These are phyloP conservation scores for Pantala flavescens DNA, from an alignment of 1,140 invertebrate species.

Conservation along the genomic window DNA sequence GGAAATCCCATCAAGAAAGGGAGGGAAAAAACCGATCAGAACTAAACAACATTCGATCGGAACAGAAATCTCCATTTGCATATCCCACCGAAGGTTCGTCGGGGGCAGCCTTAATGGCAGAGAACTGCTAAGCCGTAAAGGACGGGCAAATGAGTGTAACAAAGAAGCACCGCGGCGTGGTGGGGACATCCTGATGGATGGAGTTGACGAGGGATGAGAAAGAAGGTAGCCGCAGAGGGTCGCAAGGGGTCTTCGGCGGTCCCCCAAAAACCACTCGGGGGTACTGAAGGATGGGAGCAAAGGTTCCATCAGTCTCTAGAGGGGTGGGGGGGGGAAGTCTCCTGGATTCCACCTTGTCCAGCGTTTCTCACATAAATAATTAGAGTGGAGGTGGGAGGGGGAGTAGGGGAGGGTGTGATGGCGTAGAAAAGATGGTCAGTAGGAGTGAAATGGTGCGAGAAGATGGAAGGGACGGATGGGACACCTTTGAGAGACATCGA, in stretches of 20 bases:
- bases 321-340: background rate
- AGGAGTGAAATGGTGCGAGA: background rate
- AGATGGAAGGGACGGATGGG: background rate
- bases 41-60: too few relatives aligned
- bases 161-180: too few relatives aligned
- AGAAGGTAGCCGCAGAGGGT: background rate
- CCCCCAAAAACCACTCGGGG: background rate
- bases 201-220: background rate
- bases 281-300: background rate
- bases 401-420: background rate
- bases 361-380: constrained; percentile 7
- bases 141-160: too few relatives aligned
- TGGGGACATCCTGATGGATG: background rate
- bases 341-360: background rate
- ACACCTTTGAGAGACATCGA: background rate
- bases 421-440: background rate
- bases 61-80: too few relatives aligned
- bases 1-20: too few relatives aligned
- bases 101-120: too few relatives aligned
- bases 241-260: background rate
- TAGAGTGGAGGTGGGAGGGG: background rate
- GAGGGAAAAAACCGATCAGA: too few relatives aligned
- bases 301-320: background rate
- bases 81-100: too few relatives aligned
- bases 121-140: too few relatives aligned